phyloP scores from a whole-genome alignment of 2,888 invertebrate species.

The Synanthedon vespiformis region DNA sequence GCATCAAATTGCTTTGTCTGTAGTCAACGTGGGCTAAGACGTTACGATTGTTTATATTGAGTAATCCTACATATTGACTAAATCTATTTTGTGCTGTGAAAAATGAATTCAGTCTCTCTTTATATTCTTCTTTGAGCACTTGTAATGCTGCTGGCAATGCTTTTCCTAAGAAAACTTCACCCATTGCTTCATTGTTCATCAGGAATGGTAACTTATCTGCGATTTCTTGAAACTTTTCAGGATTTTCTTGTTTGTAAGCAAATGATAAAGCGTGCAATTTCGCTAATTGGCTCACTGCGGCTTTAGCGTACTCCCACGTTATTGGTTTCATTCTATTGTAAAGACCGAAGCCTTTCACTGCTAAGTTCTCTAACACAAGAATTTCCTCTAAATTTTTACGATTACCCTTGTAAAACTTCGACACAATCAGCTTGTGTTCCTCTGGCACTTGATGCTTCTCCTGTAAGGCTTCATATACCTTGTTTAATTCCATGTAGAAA shows the following conservation, averaged over 20 bases:
- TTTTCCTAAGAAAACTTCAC: neutral
- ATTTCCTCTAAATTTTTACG: constrained; percentile 11
- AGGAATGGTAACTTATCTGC: neutral
- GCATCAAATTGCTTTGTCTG: constrained; percentile 17
- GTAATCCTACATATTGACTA: neutral
- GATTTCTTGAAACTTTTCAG: constrained; percentile 17
- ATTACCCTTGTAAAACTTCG: constrained; percentile 12
- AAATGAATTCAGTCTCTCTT: neutral
- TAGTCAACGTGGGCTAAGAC: constrained; percentile 16
- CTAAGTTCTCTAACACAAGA: constrained; percentile 23
- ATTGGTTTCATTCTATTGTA: constrained; percentile 23
- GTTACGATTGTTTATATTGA: neutral
- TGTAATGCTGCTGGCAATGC: neutral
- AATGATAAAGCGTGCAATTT: constrained; percentile 34
- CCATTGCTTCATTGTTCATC: neutral
- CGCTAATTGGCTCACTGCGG: constrained; percentile 20
- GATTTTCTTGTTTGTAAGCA: constrained; percentile 21
- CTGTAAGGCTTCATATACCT: constrained; percentile 4
- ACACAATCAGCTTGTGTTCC: constrained; percentile 6
- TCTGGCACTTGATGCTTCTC: constrained; percentile 5
- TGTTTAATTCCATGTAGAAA: constrained; percentile 3
- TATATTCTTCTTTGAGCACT: neutral
- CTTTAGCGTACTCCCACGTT: constrained; percentile 22
- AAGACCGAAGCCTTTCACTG: constrained; percentile 18
- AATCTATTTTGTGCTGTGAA: neutral